Evolutionary conservation across 2,113 vertebrate genomes (phyloP).

Genomic region (Rhabdomys dilectus): DNA sequence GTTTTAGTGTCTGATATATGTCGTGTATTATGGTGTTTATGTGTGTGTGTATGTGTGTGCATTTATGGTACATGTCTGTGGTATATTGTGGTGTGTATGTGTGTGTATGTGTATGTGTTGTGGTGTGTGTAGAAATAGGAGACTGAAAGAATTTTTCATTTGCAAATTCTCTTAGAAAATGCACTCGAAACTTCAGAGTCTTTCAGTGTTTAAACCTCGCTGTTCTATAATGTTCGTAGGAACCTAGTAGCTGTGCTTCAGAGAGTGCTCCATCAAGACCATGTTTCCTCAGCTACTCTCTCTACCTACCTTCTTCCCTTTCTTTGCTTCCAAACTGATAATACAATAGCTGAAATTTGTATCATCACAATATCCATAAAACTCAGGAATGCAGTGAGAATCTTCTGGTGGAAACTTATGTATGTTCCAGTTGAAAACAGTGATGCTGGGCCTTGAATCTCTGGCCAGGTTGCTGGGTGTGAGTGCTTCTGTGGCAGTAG

Average conservation of each 20-base stretch:
- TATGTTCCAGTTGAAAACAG: conserved; percentile 8
- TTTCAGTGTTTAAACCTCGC: neutral
- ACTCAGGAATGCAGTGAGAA: neutral
- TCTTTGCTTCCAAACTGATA: conserved; percentile 48
- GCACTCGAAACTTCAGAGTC: neutral
- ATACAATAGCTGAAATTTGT: conserved; percentile 52
- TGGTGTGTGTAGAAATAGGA: neutral
- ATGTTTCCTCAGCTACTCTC: conserved; percentile 5
- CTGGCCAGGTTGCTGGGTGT: neutral
- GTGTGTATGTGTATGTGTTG: neutral
- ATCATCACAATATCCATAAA: conserved; percentile 46
- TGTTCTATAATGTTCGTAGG: neutral
- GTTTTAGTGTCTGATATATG: neutral
- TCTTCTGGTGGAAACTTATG: conserved; percentile 21
- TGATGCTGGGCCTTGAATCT: neutral
- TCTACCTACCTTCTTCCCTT: neutral
- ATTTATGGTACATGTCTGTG: neutral
- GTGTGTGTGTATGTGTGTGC: neutral
- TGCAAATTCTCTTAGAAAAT: neutral
- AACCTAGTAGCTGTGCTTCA: conserved; percentile 43
- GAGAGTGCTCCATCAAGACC: conserved; percentile 44
- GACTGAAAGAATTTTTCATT: conserved; percentile 34
- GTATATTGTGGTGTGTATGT: neutral
- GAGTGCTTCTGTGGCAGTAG: neutral
- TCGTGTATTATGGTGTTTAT: neutral